These are phyloP conservation scores for Numenius phaeopus DNA, from an alignment of 2,797 vertebrate genomes.

Conservation along the genomic window DNA sequence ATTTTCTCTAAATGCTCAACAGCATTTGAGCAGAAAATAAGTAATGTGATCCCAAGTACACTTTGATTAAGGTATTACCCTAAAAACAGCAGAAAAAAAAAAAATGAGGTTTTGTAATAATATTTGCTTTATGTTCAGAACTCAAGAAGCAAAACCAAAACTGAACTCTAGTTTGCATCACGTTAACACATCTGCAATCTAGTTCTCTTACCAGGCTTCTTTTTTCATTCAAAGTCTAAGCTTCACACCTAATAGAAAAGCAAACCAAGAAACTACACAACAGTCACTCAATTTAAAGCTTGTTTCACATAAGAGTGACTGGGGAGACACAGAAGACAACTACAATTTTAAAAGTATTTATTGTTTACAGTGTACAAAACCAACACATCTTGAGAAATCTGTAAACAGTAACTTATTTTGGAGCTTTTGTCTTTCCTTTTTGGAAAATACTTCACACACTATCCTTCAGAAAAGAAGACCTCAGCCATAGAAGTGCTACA, in stretches of 20 bases:
- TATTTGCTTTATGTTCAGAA: not conserved
- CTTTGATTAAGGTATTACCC: not conserved
- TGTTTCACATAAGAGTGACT: rapidly evolving
- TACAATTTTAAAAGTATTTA: not conserved
- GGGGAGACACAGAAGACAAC: not conserved
- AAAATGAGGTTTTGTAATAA: not conserved
- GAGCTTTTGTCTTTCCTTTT: not conserved
- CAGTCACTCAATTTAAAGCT: not conserved
- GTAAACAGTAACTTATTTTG: not conserved
- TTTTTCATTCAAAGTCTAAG: not conserved
- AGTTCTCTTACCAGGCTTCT: not conserved
- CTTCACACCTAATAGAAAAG: not conserved
- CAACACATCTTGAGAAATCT: not conserved
- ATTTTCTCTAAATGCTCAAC: not conserved
- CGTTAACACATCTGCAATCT: not conserved
- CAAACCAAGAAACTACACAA: not conserved
- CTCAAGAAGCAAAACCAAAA: not conserved
- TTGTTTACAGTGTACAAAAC: not conserved
- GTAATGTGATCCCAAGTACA: not conserved
- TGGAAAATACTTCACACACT: not conserved
- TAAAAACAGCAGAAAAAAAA: not conserved
- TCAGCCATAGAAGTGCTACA: not conserved
- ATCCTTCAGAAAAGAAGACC: not conserved
- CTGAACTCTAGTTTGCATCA: not conserved
- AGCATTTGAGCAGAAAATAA: constrained; percentile 46